phyloP scores from a whole-genome alignment of 2,888 invertebrate species.

The Steinernema carpocapsae region DNA sequence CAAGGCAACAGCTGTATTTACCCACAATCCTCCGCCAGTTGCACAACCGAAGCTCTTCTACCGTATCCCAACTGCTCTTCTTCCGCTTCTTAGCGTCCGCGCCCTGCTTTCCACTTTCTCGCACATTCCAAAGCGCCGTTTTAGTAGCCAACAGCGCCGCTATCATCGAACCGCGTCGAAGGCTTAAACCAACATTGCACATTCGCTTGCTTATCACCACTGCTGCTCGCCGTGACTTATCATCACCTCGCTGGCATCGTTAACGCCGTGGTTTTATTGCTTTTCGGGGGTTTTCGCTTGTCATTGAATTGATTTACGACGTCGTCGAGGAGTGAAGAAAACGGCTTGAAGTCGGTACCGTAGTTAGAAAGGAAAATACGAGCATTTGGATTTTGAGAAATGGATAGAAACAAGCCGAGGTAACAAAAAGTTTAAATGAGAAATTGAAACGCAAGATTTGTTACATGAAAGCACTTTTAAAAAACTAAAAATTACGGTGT shows the following conservation, averaged over 20 bases:
- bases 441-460: too few species aligned
- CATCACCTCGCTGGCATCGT: slow-evolving; percentile 14
- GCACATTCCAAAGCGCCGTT: slow-evolving; percentile 25
- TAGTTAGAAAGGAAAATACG: background rate
- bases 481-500: too few species aligned
- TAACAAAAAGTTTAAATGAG: too few species aligned
- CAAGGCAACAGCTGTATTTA: slow-evolving; percentile 23
- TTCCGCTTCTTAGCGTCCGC: background rate
- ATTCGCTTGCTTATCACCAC: slow-evolving; percentile 22
- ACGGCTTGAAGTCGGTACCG: background rate
- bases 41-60: background rate
- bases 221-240: background rate
- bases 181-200: slow-evolving; percentile 30
- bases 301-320: slow-evolving; percentile 26
- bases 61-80: background rate
- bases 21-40: background rate
- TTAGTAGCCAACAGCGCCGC: background rate
- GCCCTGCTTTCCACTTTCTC: background rate
- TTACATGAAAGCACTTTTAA: too few species aligned
- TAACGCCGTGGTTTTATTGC: slow-evolving; percentile 25
- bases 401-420: too few species aligned
- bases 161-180: background rate
- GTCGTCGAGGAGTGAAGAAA: background rate
- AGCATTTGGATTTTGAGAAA: too few species aligned
- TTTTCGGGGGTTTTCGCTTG: slow-evolving; percentile 26